Evolutionary conservation across 2,888 invertebrate genomes (phyloP).

Genomic region (Cordylochernes scorpioides): DNA sequence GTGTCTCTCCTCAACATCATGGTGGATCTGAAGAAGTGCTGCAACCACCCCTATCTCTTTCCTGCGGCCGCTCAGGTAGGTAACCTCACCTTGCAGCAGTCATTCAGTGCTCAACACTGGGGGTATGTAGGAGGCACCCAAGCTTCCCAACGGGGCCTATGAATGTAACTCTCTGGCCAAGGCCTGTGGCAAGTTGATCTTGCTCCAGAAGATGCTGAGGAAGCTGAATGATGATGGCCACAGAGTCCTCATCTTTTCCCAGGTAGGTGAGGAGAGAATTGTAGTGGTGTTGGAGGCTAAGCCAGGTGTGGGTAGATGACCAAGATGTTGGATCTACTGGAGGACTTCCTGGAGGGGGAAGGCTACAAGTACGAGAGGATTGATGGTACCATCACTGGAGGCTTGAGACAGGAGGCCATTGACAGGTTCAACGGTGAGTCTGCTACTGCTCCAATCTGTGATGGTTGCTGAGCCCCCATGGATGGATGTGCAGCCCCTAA

Average conservation of each 20-base stretch:
- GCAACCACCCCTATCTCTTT: conserved; percentile 96
- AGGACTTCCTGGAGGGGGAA: conserved; percentile 89
- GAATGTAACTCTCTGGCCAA: conserved; percentile 67
- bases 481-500: conserved; percentile 39
- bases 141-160: conserved; percentile 68
- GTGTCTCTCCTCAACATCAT: conserved; percentile 92
- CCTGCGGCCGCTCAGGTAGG: conserved; percentile 46
- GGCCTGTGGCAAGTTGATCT: conserved; percentile 76
- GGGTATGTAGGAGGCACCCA: conserved; percentile 44
- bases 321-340: conserved; percentile 95
- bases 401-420: conserved; percentile 84
- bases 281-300: too few species aligned
- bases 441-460: not conserved
- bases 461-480: not conserved
- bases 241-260: conserved; percentile 89
- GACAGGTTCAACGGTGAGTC: conserved; percentile 69
- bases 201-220: conserved; percentile 74
- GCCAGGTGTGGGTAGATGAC: conserved; percentile 48
- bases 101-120: not conserved
- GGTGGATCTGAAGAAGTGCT: conserved; percentile 99
- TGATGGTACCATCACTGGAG: conserved; percentile 90
- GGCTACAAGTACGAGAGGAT: conserved; percentile 95
- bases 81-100: not conserved
- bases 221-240: conserved; percentile 73
- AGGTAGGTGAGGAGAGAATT: conserved; percentile 23